Conservation (phyloP, 2,888 invertebrate species). For the Meghimatium bilineatum region DNA sequence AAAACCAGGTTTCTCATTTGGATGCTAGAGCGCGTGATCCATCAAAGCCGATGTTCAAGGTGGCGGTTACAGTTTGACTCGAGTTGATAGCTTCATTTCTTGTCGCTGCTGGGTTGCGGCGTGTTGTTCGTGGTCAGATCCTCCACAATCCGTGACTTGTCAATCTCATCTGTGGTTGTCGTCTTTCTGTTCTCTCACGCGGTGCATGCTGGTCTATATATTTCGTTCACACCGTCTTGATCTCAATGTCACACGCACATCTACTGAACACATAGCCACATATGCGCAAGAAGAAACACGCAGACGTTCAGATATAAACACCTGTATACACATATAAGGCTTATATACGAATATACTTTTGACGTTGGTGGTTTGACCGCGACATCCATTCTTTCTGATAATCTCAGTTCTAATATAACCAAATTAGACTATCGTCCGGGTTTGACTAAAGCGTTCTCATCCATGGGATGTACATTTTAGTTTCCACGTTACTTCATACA, state of each 20-base stretch:
- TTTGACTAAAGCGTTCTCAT: too few species aligned
- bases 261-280: not conserved
- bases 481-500: too few species aligned
- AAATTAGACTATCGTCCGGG: too few species aligned
- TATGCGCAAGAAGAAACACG: not conserved
- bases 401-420: too few species aligned
- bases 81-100: not conserved
- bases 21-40: not conserved
- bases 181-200: not conserved
- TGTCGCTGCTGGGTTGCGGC: not conserved
- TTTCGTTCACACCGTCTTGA: not conserved
- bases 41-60: not conserved
- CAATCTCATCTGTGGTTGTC: not conserved
- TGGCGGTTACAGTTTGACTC: not conserved
- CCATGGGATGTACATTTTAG: too few species aligned
- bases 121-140: not conserved
- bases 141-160: not conserved
- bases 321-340: not conserved
- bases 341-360: too few species aligned
- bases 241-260: not conserved
- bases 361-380: too few species aligned
- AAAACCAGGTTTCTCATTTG: not conserved
- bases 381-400: too few species aligned
- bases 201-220: not conserved
- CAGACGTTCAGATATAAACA: not conserved